Conservation (phyloP, 2,797 vertebrate species). For the Lates japonicus region DNA sequence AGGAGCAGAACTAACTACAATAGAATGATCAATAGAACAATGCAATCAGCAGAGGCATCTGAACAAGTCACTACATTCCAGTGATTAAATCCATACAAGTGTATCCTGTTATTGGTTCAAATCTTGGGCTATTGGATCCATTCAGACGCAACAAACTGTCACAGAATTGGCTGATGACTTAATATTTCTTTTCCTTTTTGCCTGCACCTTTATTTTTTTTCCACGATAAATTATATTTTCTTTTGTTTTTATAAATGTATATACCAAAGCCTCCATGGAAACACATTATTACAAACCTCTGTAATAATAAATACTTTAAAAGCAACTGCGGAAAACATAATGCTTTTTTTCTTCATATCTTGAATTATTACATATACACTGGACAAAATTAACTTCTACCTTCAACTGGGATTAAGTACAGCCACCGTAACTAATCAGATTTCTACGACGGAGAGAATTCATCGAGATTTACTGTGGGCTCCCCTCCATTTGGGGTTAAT, state of each 20-base stretch:
- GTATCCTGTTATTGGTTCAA: constrained; percentile 67
- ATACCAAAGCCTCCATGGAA: background rate
- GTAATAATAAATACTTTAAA: constrained; percentile 19
- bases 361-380: constrained; percentile 53
- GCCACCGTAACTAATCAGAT: constrained; percentile 82
- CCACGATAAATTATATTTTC: constrained; percentile 15
- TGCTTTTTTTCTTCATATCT: constrained; percentile 35
- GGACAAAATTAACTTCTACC: constrained; percentile 78
- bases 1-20: constrained; percentile 62
- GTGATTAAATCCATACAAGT: constrained; percentile 73
- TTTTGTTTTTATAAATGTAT: constrained; percentile 7
- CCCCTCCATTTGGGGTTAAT: constrained; percentile 84
- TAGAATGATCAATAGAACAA: constrained; percentile 72
- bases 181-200: constrained; percentile 49
- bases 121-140: constrained; percentile 62
- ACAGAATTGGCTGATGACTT: constrained; percentile 61
- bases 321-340: constrained; percentile 32
- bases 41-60: constrained; percentile 60
- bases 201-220: background rate
- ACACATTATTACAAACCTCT: constrained; percentile 1
- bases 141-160: constrained; percentile 53
- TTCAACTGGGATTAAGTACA: constrained; percentile 82
- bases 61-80: constrained; percentile 64
- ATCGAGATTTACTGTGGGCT: constrained; percentile 76
- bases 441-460: constrained; percentile 75